Evolutionary conservation across 2,888 invertebrate genomes (phyloP).

Genomic region (Andrena hattorfiana): DNA sequence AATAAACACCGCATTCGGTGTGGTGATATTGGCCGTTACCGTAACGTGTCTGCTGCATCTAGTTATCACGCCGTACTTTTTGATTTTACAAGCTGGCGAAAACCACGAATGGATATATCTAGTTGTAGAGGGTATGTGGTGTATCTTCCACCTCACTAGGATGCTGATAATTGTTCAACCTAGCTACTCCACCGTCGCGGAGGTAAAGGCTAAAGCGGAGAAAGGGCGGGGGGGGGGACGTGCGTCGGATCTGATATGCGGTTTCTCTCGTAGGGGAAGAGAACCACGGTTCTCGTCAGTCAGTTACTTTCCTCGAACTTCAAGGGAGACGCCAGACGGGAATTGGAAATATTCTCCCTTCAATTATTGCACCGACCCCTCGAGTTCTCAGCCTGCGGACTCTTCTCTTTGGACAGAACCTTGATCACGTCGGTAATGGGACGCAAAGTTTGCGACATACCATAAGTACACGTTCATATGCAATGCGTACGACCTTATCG

Average conservation of each 20-base stretch:
- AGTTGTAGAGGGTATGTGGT: conserved; percentile 87
- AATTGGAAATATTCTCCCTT: conserved; percentile 87
- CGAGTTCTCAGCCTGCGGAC: conserved; percentile 87
- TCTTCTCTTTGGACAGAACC: conserved; percentile 87
- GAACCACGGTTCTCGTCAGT: conserved; percentile 85
- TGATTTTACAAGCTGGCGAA: conserved; percentile 86
- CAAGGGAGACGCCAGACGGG: conserved; percentile 83
- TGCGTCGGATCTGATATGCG: no score
- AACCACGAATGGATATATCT: conserved; percentile 86
- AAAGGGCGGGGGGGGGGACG: neutral
- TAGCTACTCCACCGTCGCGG: conserved; percentile 86
- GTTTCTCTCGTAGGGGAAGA: conserved; percentile 82
- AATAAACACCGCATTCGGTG: conserved; percentile 86
- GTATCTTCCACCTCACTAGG: conserved; percentile 86
- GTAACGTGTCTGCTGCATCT: conserved; percentile 87
- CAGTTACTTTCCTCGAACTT: conserved; percentile 82
- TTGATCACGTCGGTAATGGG: conserved; percentile 86
- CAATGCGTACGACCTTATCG: neutral
- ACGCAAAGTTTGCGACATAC: neutral
- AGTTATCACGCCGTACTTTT: conserved; percentile 88
- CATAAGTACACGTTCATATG: neutral
- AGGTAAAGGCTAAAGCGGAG: conserved; percentile 72
- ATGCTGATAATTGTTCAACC: conserved; percentile 88
- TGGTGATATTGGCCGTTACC: conserved; percentile 86
- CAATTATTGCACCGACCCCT: conserved; percentile 87